phyloP scores from a whole-genome alignment of 2,113 vertebrate genomes.

The Phasianus colchicus region DNA sequence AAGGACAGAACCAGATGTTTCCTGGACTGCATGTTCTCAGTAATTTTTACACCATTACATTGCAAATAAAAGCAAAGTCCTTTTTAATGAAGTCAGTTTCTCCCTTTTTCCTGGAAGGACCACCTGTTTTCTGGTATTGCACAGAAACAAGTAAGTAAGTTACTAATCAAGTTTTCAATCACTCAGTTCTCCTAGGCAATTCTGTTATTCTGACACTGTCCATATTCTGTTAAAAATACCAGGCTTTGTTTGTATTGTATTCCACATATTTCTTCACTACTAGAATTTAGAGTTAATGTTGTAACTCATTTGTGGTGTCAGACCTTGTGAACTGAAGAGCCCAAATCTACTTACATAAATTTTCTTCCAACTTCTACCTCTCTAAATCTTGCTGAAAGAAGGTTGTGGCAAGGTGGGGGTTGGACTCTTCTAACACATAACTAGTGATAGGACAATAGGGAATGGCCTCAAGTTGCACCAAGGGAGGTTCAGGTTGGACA shows the following conservation, averaged over 20 bases:
- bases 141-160: neutral
- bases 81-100: neutral
- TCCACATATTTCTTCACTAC: neutral
- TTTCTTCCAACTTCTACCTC: neutral
- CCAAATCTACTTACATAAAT: neutral
- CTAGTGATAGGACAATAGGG: too few relatives aligned
- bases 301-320: neutral
- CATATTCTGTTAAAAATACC: neutral
- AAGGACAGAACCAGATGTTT: constrained; percentile 48
- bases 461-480: too few relatives aligned
- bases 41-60: neutral
- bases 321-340: neutral
- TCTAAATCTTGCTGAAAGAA: too few relatives aligned
- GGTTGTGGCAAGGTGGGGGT: too few relatives aligned
- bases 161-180: neutral
- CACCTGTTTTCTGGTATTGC: neutral
- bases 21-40: neutral
- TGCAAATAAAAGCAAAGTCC: neutral
- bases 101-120: neutral
- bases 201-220: neutral
- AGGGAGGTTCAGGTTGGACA: too few relatives aligned
- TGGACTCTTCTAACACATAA: too few relatives aligned
- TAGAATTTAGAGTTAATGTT: neutral
- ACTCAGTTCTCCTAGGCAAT: neutral
- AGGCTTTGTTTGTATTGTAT: neutral